Evolutionary conservation across 2,797 vertebrate species (phyloP).

Genomic region (Betta splendens): DNA sequence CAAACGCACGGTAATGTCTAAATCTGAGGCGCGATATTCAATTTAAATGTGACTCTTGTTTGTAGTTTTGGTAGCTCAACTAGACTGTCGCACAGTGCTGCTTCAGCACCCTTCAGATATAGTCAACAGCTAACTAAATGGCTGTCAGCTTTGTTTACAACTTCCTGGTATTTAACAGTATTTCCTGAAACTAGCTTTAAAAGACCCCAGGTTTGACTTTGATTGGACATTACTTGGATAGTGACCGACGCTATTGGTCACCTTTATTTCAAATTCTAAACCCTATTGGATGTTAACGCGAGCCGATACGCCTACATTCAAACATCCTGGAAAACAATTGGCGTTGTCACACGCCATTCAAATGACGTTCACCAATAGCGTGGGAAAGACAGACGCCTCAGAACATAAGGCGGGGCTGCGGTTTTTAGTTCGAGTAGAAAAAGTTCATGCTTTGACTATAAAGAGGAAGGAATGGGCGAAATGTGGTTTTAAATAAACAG

Average conservation of each 20-base stretch:
- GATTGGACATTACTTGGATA: conserved; percentile 67
- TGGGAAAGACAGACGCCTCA: conserved; percentile 17
- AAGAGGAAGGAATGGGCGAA: not conserved
- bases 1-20: conserved; percentile 1
- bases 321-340: conserved; percentile 27
- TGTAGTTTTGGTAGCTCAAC: conserved; percentile 1
- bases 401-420: conserved; percentile 54
- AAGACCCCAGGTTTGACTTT: conserved; percentile 53
- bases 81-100: conserved; percentile 22
- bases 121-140: conserved; percentile 62
- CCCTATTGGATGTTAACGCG: conserved; percentile 43
- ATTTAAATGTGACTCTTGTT: not conserved
- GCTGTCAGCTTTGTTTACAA: conserved; percentile 82
- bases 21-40: not conserved
- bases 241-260: conserved; percentile 55
- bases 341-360: conserved; percentile 29
- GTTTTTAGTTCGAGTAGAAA: not conserved
- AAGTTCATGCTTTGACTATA: not conserved
- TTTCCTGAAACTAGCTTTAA: conserved; percentile 85
- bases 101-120: conserved; percentile 32
- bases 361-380: conserved; percentile 25
- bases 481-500: not conserved
- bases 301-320: not conserved
- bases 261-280: not conserved
- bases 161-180: conserved; percentile 74